Conservation (phyloP, 2,797 vertebrate species). For the Kryptolebias ocellatus region DNA sequence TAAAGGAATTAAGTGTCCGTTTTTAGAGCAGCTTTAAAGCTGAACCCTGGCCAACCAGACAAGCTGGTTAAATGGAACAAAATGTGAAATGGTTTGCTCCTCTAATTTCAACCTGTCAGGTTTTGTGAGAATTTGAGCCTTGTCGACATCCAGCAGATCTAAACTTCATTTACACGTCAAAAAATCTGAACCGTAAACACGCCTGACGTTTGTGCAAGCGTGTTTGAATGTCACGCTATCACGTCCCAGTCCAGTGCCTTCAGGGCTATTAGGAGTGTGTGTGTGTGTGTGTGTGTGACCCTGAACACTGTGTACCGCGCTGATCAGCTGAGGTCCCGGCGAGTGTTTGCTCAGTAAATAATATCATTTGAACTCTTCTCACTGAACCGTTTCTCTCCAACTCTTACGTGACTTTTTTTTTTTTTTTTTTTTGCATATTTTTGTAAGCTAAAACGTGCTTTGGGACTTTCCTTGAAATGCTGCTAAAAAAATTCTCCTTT, state of each 20-base stretch:
- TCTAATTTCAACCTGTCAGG: slow-evolving; percentile 15
- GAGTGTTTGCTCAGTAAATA: slow-evolving; percentile 65
- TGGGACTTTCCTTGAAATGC: slow-evolving; percentile 16
- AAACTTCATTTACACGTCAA: slow-evolving; percentile 32
- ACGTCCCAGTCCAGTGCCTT: slow-evolving; percentile 31
- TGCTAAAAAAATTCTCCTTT: slow-evolving; percentile 20
- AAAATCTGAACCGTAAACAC: slow-evolving; percentile 39
- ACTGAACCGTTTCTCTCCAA: slow-evolving; percentile 15
- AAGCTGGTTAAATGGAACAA: slow-evolving; percentile 3
- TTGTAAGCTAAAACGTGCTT: slow-evolving; percentile 17
- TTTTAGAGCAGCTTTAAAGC: not conserved
- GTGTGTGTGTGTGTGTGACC: slow-evolving; percentile 24
- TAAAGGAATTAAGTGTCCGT: slow-evolving; percentile 1
- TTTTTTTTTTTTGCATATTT: slow-evolving; percentile 13
- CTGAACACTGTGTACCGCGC: slow-evolving; percentile 51
- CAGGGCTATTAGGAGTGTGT: slow-evolving; percentile 22
- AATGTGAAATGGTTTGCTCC: slow-evolving; percentile 6
- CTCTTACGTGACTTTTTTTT: slow-evolving; percentile 8
- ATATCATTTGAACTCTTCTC: slow-evolving; percentile 40
- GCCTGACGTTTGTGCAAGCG: slow-evolving; percentile 10
- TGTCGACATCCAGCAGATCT: slow-evolving; percentile 8
- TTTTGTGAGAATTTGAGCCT: slow-evolving; percentile 16
- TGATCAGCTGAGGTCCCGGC: slow-evolving; percentile 55
- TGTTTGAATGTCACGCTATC: slow-evolving; percentile 25
- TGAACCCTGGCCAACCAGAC: not conserved